Evolutionary conservation across 2,888 invertebrate genomes (phyloP).

Genomic region (Pycnomerus fuliginosus): DNA sequence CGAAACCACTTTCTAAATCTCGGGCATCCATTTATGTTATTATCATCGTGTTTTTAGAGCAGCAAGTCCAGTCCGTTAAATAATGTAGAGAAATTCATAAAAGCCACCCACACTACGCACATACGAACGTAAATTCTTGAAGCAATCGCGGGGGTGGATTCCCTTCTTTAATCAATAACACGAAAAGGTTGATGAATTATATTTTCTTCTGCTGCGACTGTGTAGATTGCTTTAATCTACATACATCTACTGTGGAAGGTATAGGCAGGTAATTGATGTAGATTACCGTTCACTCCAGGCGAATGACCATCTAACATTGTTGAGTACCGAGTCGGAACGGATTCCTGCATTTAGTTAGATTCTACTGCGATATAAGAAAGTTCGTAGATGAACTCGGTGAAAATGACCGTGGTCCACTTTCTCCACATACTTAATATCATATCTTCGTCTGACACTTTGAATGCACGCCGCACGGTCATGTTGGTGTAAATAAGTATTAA

Average conservation of each 20-base stretch:
- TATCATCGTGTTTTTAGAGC: too few species aligned
- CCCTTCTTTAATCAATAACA: not conserved
- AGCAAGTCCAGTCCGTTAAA: too few species aligned
- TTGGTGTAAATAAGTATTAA: too few species aligned
- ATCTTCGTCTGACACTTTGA: too few species aligned
- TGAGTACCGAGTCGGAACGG: constrained; percentile 33
- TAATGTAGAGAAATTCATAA: constrained; percentile 2
- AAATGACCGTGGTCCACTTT: constrained; percentile 29
- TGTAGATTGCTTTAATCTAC: constrained; percentile 12
- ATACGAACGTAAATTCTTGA: constrained; percentile 5
- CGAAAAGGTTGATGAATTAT: not conserved
- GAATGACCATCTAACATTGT: constrained; percentile 38
- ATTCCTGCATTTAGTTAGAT: constrained; percentile 18
- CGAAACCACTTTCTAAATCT: too few species aligned
- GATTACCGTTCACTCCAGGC: constrained; percentile 34
- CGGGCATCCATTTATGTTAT: too few species aligned
- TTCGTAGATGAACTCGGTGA: constrained; percentile 24
- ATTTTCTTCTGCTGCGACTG: not conserved
- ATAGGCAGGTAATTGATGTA: constrained; percentile 20
- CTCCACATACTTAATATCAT: too few species aligned
- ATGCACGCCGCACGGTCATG: too few species aligned
- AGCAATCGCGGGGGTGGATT: constrained; percentile 5
- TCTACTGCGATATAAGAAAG: constrained; percentile 23
- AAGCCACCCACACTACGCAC: constrained; percentile 8
- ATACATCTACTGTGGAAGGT: too few species aligned